Conservation (phyloP, 64 coral and sea anemone species). For the Anthopleura sola region DNA sequence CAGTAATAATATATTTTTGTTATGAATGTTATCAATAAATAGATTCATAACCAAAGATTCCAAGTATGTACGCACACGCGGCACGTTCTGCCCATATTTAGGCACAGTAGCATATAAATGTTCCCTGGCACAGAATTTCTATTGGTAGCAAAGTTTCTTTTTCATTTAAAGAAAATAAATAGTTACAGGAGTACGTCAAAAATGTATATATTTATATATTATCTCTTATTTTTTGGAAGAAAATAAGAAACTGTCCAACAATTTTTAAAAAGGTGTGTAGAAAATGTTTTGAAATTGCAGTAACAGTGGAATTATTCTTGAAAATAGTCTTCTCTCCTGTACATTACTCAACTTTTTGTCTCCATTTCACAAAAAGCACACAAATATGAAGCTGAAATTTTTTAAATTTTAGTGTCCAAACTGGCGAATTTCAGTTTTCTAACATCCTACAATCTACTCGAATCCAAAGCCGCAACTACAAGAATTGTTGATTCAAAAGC, state of each 20-base stretch:
- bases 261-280: conserved; percentile 7
- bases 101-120: conserved; percentile 30
- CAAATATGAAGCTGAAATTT: not conserved
- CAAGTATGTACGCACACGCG: not conserved
- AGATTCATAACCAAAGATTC: conserved; percentile 15
- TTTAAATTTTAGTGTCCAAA: not conserved
- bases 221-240: conserved; percentile 22
- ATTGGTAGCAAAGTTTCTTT: conserved; percentile 26
- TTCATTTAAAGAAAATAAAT: conserved; percentile 28
- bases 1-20: conserved; percentile 8
- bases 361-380: not conserved
- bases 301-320: not conserved
- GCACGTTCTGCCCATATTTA: conserved; percentile 10
- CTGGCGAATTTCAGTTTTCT: not conserved
- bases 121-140: conserved; percentile 2
- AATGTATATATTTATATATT: conserved; percentile 22
- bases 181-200: conserved; percentile 12
- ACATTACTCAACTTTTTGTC: not conserved
- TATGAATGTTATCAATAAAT: conserved; percentile 34
- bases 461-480: not conserved
- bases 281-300: conserved; percentile 14
- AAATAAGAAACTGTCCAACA: not conserved
- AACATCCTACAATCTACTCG: not conserved
- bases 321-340: not conserved
- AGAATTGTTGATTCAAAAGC: not conserved